Conservation (phyloP, 2,888 invertebrate species). For the Augochlorella aurata region DNA sequence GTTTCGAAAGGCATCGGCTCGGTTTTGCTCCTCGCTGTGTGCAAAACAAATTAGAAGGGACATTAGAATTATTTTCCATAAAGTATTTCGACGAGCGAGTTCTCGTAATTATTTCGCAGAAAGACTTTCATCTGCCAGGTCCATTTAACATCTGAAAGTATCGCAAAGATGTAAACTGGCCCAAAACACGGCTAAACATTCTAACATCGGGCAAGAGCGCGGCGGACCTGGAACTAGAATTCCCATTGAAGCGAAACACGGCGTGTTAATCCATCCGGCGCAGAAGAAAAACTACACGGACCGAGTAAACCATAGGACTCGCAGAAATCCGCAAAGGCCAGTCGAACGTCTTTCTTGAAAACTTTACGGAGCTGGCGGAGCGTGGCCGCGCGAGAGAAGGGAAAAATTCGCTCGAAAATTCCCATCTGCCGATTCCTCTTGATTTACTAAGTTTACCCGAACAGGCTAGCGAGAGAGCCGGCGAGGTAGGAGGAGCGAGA, state of each 20-base stretch:
- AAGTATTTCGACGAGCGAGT: too few relatives aligned
- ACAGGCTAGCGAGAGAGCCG: neutral
- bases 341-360: neutral
- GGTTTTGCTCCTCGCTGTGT: too few relatives aligned
- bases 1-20: too few relatives aligned
- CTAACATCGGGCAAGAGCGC: too few relatives aligned
- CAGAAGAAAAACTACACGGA: neutral
- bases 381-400: neutral
- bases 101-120: too few relatives aligned
- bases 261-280: neutral
- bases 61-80: too few relatives aligned
- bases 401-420: conserved; percentile 13
- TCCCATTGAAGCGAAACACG: neutral
- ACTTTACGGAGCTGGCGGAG: conserved; percentile 4
- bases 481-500: neutral
- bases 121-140: too few relatives aligned
- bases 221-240: too few relatives aligned
- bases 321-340: conserved; percentile 3
- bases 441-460: conserved; percentile 43
- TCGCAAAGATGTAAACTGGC: too few relatives aligned
- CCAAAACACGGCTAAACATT: too few relatives aligned
- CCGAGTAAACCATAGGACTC: neutral
- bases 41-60: too few relatives aligned
- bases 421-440: conserved; percentile 24
- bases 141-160: too few relatives aligned